Conservation (phyloP, 2,888 invertebrate species). For the Hemicrepidius hirtus region DNA sequence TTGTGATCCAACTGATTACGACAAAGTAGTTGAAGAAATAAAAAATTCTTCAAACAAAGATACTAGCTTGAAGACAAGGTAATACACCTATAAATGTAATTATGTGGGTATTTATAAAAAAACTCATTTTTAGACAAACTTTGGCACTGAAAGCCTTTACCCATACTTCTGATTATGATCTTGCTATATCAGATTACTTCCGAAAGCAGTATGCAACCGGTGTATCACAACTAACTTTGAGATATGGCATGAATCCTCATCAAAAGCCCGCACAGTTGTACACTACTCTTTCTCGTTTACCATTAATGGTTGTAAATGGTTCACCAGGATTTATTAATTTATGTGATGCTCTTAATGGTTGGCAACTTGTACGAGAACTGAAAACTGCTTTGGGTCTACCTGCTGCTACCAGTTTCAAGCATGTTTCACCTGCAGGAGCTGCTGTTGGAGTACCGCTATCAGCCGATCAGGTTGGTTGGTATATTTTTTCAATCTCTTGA, state of each 20-base stretch:
- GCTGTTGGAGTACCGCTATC: constrained; percentile 91
- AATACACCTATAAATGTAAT: too few relatives aligned
- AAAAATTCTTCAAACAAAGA: constrained; percentile 78
- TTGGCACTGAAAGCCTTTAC: constrained; percentile 95
- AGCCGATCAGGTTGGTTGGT: constrained; percentile 79
- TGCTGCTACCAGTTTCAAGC: constrained; percentile 98
- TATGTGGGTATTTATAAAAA: too few relatives aligned
- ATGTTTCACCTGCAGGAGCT: constrained; percentile 98
- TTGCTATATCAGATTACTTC: constrained; percentile 96
- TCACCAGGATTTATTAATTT: constrained; percentile 98
- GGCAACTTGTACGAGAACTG: constrained; percentile 95
- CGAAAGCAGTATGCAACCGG: constrained; percentile 90
- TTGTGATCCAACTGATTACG: constrained; percentile 94
- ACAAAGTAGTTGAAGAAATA: constrained; percentile 83
- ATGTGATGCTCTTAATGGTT: constrained; percentile 97
- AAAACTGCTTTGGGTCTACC: constrained; percentile 86
- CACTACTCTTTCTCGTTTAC: constrained; percentile 85
- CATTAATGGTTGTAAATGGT: constrained; percentile 92
- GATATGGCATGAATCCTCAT: constrained; percentile 99
- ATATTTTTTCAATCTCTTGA: too few relatives aligned
- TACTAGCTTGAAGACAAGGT: constrained; percentile 84
- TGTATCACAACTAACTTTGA: constrained; percentile 86
- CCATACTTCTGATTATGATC: constrained; percentile 96
- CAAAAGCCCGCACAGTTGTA: constrained; percentile 96
- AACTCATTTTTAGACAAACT: constrained; percentile 79